Evolutionary conservation across 2,797 vertebrate genomes (phyloP).

Genomic region (Enteromius radiatus): DNA sequence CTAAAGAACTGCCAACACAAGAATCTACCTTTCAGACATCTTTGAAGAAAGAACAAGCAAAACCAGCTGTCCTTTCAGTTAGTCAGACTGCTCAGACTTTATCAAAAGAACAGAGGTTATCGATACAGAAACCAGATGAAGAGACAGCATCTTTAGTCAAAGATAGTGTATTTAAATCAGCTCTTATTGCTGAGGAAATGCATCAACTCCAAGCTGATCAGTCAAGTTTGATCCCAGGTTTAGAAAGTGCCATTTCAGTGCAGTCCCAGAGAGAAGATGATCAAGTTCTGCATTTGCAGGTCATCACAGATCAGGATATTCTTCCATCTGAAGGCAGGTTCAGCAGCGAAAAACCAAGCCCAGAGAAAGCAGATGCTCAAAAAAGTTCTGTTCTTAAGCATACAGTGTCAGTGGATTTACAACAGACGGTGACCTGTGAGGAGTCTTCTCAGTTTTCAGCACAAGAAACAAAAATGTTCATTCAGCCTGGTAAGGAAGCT

Average conservation of each 20-base stretch:
- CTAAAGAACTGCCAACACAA: conserved; percentile 67
- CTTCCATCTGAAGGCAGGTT: conserved; percentile 78
- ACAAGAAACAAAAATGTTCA: conserved; percentile 56
- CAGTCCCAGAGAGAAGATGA: conserved; percentile 74
- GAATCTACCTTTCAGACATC: conserved; percentile 69
- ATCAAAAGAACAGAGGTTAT: conserved; percentile 72
- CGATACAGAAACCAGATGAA: conserved; percentile 65
- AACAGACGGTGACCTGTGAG: conserved; percentile 72
- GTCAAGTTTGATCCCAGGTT: conserved; percentile 67
- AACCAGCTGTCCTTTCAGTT: conserved; percentile 67
- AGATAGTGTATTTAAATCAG: conserved; percentile 71
- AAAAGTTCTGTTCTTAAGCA: conserved; percentile 79
- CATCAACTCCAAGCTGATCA: conserved; percentile 73
- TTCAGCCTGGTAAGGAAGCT: conserved; percentile 72
- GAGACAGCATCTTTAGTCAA: conserved; percentile 70
- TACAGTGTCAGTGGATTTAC: conserved; percentile 75
- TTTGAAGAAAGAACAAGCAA: conserved; percentile 65
- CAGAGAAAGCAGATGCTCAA: conserved; percentile 69
- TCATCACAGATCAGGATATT: conserved; percentile 76
- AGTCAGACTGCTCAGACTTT: conserved; percentile 74
- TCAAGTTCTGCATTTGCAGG: conserved; percentile 78
- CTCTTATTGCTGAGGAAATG: conserved; percentile 78
- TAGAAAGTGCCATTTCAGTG: conserved; percentile 70
- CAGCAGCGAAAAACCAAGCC: conserved; percentile 72
- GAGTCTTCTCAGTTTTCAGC: conserved; percentile 72